Base-by-base conservation (phyloP, 2,113 vertebrate species). In the Dasyornis broadbenti region DNA sequence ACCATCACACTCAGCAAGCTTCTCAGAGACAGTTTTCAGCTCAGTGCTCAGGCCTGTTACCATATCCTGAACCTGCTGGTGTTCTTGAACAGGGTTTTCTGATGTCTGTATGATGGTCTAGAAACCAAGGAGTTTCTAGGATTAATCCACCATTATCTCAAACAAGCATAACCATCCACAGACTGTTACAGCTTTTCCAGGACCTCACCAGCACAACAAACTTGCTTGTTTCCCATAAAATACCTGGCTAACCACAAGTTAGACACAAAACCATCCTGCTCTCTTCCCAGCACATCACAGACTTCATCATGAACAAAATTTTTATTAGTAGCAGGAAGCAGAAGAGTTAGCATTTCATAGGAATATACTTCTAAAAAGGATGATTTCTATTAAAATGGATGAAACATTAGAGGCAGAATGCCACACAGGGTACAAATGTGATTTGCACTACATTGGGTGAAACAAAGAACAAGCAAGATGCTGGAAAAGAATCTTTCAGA, bases 31-130 rank as follows among this genome's bases (percentile, higher is more conserved):
- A 53, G 15, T 61, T 68, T 97, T 89, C 86, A 98, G 88, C 4
- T 94, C 75, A 44, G 83, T 60, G 63, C 91, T 96, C 54, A 98
- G 91, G 49, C 53, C 91, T 90, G 40, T 50, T 30, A 96, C 22
- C 61, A 96, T 60, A 75, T 91, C 86, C 84, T 98, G 96, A 89
- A 96, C 97, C 28, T 77, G 72, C 16, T 92, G 86, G 18, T 98
- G 95, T 37, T 97, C 97, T 60, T 97, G 90, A 87, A 93, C 96
- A 5, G 60, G 95, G 30, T 63, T 92, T 95, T 97, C 96, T 85
- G 98, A 61, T 3, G 96, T 97, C 83, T 97, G 90, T 65, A 96
- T 89, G 21, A 95, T 88, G 79, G 73, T 95, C 98, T 98, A 93
- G 42, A 97, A 97, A 86, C 8, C 85, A 95, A 96, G 63, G 30